phyloP scores from a whole-genome alignment of 2,797 vertebrate species.

The Eulemur coronatus region DNA sequence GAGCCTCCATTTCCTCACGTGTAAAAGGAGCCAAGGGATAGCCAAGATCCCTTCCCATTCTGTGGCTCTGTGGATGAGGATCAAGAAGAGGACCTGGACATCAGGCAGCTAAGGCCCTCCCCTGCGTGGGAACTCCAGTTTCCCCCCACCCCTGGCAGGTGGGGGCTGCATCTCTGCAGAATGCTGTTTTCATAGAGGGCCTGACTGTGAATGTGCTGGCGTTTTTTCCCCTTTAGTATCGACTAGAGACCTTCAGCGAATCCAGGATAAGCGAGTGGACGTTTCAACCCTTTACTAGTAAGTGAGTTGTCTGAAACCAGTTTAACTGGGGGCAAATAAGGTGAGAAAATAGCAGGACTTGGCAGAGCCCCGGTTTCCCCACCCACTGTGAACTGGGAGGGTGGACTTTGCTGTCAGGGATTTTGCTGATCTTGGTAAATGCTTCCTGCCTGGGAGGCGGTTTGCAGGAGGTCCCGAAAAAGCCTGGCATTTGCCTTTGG shows the following conservation, averaged over 20 bases:
- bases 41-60: not conserved
- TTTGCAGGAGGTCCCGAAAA: not conserved
- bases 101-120: not conserved
- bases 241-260: conserved; percentile 90
- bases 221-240: conserved; percentile 84
- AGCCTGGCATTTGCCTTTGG: not conserved
- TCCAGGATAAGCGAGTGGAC: conserved; percentile 89
- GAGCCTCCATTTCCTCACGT: not conserved
- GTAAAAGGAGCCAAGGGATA: not conserved
- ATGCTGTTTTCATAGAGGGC: not conserved
- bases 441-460: not conserved
- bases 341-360: not conserved
- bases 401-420: not conserved
- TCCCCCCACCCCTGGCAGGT: not conserved
- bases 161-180: not conserved
- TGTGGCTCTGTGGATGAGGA: not conserved
- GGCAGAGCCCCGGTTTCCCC: not conserved
- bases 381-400: not conserved
- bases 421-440: no score
- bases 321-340: not conserved
- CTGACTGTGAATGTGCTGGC: fast-evolving
- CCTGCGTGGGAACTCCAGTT: fast-evolving
- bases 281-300: conserved; percentile 87
- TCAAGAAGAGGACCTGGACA: not conserved
- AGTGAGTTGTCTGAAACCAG: not conserved